A percentile compares a stretch with the other conserved stretches of the same genome.
phyloP scores from a whole-genome alignment of 2,888 invertebrate species.

The Ennomos fuscantarius region DNA sequence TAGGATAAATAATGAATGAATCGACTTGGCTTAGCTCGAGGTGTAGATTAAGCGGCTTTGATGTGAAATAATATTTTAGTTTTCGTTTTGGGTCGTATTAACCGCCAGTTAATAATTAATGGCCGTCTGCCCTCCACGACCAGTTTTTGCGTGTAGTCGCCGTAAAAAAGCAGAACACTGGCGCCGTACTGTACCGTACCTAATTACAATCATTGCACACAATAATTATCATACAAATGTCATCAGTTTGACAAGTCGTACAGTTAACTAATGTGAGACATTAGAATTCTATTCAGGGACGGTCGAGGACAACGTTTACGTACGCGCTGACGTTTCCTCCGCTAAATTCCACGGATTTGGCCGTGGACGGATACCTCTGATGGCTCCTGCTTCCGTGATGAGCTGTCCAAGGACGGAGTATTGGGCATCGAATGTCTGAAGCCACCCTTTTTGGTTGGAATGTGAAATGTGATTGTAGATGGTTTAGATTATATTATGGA shows the following conservation, averaged over 20 bases:
- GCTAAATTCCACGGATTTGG: conserved; percentile 23
- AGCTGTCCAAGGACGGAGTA: conserved; percentile 5
- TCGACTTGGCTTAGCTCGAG: no score
- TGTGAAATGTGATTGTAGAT: conserved; percentile 1
- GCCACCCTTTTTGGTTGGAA: neutral
- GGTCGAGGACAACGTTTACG: conserved; percentile 38
- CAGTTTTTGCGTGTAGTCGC: conserved; percentile 14
- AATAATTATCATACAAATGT: conserved; percentile 41
- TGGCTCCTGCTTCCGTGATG: conserved; percentile 17
- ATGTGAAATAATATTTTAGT: no score
- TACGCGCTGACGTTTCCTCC: conserved; percentile 37
- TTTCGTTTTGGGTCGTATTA: neutral
- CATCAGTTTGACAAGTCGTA: conserved; percentile 32
- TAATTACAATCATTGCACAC: conserved; percentile 37
- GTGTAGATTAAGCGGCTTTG: no score
- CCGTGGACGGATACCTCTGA: conserved; percentile 29
- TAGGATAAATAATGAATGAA: no score
- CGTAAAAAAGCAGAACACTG: conserved; percentile 17
- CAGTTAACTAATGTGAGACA: conserved; percentile 30
- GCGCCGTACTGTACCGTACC: conserved; percentile 33
- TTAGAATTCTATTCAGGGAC: conserved; percentile 35
- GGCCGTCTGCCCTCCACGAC: conserved; percentile 16
- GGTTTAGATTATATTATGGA: neutral
- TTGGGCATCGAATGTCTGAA: conserved; percentile 3
- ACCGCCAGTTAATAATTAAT: conserved; percentile 12